Base-by-base conservation (phyloP, 2,888 invertebrate genomes). In the Pyrrhia umbra region DNA sequence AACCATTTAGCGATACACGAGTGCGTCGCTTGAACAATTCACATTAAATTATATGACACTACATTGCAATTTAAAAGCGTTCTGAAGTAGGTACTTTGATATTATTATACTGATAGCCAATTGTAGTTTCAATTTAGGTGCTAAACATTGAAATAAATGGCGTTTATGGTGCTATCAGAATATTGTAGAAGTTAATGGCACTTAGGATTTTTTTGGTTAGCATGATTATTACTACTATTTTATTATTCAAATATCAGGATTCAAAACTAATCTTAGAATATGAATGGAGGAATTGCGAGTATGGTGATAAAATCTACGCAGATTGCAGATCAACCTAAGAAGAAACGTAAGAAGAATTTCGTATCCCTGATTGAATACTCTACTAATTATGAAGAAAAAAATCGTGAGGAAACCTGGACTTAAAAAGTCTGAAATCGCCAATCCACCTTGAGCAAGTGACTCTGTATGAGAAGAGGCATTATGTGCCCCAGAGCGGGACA, bases 1-100 rank as follows among this genome's bases (percentile, higher is more conserved):
- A 18, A 75, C n/a, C 50, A 58, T 64, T 71, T 76, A 64, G 72
- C 58, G 40, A 40, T 51, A 76, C 77, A 72, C 42, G 18, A 47
- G 50, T 34, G 54, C 27, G 57, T 51, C 42, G 42, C 64, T 58
- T 27, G n/a, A 64, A 58, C 42, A 58, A 72, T 72, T 71, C 71
- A 46, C 77, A 72, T 72, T 58, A 64, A 76, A 76, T 72, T 71
- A 43, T 58, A 76, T 58, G 72, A 55, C 21, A 43, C 39, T 37
- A 34, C 57, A 71, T 76, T 64, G 52, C 51, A 61, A 51, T 61
- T 39, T 21, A 52, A 16, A 64, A 37, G 8, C 43, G 15, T 51
- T 63, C 16, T 20, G 37, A 47, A 37, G 21, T n/a, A n/a, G n/a
- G n/a, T 37, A 27, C 42, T 47, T 25, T 39, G 39, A 52, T 56